These are phyloP conservation scores for Chrysomela aeneicollis DNA, from an alignment of 2,888 invertebrate genomes.

Conservation along the genomic window DNA sequence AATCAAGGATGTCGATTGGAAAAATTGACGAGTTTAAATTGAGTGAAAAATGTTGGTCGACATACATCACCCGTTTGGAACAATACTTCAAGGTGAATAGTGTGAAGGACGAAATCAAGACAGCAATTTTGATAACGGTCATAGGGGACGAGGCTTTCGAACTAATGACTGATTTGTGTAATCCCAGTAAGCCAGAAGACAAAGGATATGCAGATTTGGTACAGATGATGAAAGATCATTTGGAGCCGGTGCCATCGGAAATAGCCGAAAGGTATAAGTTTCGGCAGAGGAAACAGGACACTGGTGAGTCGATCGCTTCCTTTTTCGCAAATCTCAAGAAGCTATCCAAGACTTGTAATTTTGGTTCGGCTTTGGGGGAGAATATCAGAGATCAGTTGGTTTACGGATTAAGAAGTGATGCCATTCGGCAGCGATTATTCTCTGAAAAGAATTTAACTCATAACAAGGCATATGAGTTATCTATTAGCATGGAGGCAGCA, in stretches of 20 bases:
- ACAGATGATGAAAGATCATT: slow-evolving; percentile 16
- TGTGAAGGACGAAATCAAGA: slow-evolving; percentile 16
- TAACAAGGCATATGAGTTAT: slow-evolving; percentile 11
- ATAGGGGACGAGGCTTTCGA: slow-evolving; percentile 20
- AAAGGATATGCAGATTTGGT: slow-evolving; percentile 16
- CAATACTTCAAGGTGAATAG: slow-evolving; percentile 23
- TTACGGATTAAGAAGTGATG: slow-evolving; percentile 15
- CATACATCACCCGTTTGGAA: slow-evolving; percentile 19
- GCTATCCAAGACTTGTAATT: slow-evolving; percentile 24
- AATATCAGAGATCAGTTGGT: slow-evolving; percentile 24
- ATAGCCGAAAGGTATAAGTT: slow-evolving; percentile 17
- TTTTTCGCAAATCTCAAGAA: slow-evolving; percentile 23
- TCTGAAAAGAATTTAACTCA: slow-evolving; percentile 20
- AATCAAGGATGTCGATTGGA: slow-evolving; percentile 14
- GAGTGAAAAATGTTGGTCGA: slow-evolving; percentile 14
- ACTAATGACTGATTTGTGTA: slow-evolving; percentile 20
- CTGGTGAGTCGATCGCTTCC: slow-evolving; percentile 6
- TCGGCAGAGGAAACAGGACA: slow-evolving; percentile 11
- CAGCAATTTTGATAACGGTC: slow-evolving; percentile 6
- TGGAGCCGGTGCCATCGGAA: slow-evolving; percentile 19
- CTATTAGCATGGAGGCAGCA: background rate
- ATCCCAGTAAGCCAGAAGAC: slow-evolving; percentile 8
- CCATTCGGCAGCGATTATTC: slow-evolving; percentile 16
- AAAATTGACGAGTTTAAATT: slow-evolving; percentile 19
- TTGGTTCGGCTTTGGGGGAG: slow-evolving; percentile 12